phyloP scores from a whole-genome alignment of 2,888 invertebrate species.

The Crioceris asparagi region DNA sequence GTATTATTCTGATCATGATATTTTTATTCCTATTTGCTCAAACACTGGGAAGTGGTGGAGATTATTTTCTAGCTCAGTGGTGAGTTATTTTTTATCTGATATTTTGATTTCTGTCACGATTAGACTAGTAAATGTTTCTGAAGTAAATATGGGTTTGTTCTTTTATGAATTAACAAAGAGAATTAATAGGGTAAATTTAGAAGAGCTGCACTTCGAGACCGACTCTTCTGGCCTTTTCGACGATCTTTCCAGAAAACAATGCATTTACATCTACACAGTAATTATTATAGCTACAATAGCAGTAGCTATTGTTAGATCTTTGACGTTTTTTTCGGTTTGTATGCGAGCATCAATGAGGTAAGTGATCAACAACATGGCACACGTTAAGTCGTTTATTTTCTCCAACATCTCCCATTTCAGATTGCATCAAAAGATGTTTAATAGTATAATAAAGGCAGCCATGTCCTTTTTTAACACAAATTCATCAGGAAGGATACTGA shows the following conservation, averaged over 20 bases:
- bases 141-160: too few species aligned
- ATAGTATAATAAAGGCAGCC: constrained; percentile 49
- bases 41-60: constrained; percentile 31
- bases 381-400: too few species aligned
- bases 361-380: too few species aligned
- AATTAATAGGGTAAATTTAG: constrained; percentile 24
- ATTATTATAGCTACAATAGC: constrained; percentile 36
- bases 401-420: too few species aligned
- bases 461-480: constrained; percentile 72
- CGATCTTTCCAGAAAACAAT: constrained; percentile 24
- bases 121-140: too few species aligned
- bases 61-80: constrained; percentile 33
- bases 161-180: too few species aligned
- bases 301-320: constrained; percentile 38
- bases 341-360: constrained; percentile 46
- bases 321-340: constrained; percentile 50
- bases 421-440: constrained; percentile 67
- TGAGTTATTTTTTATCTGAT: constrained; percentile 13
- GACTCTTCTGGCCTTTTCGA: constrained; percentile 16
- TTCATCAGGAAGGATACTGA: constrained; percentile 56
- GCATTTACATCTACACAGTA: constrained; percentile 36
- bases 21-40: constrained; percentile 45
- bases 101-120: too few species aligned
- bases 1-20: constrained; percentile 42
- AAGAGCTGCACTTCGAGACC: constrained; percentile 19